Base-by-base conservation (phyloP, 2,797 vertebrate species). In the Meriones psammophilus region DNA sequence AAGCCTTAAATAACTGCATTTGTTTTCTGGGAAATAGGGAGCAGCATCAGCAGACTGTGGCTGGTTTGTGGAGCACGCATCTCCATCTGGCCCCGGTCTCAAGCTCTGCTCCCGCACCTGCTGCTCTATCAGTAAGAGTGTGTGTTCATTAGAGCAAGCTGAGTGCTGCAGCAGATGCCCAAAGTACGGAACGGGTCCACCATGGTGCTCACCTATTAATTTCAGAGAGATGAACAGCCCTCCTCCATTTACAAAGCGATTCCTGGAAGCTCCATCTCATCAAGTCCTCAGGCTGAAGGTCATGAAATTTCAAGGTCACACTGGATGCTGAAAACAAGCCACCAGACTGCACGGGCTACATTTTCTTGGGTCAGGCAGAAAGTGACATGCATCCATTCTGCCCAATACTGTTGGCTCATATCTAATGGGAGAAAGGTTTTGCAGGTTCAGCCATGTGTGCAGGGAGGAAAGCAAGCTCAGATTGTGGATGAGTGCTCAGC, bases 1-100 rank as follows among this genome's bases (percentile, higher is more conserved):
- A 96, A 94, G 97, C 69, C 62, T n/a, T 94, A 89, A 97, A 96
- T 98, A 94, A 84, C 96, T 96, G 60, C 39, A 73, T 95, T 96
- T 95, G 83, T 84, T 88, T 91, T 97, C 92, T 83, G 42, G 66
- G 54, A 89, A 84, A 78, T 76, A 96, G 60, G 83, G 15, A 76
- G 64, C 87, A 95, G 88, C 91, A 89, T 96, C 96, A 97, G 96
- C 92, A 98, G 97, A 90, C 92, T 68, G 62, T 58, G 76, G 84
- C 88, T 86, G 0, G 69, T 97, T 98, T 94, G 42, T 42, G 73
- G 78, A 6, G 56, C 78, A 71, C 4, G 87, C 79, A 56, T 92
- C 81, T 96, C 89, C 62, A 39, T 95, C 89, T 97, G 92, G 87
- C 74, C 81, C 30, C 4, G 15, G 90, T 56, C 5, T 56, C 50